Percentiles rank a stretch among this genome's conserved stretches.
Conservation (phyloP, 2,888 invertebrate genomes). For the Zhengitettix transpicula region DNA sequence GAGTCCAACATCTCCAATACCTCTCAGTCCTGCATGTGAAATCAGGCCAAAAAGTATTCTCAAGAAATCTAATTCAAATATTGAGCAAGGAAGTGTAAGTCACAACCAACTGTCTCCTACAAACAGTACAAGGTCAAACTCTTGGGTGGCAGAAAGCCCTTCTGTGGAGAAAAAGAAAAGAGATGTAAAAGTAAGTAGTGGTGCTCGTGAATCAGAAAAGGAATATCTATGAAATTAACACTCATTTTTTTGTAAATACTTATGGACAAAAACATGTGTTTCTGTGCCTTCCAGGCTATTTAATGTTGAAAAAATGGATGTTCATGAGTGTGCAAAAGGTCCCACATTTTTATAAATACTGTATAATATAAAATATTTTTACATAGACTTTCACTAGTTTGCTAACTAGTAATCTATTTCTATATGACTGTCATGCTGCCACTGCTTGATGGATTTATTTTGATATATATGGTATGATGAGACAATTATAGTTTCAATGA, state of each 20-base stretch:
- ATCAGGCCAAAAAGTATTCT: constrained; percentile 19
- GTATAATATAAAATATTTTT: too few relatives aligned
- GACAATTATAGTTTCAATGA: too few relatives aligned
- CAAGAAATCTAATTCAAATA: constrained; percentile 19
- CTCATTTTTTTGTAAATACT: not conserved
- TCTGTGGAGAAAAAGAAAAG: constrained; percentile 1
- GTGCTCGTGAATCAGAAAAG: too few relatives aligned
- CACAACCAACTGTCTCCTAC: constrained; percentile 11
- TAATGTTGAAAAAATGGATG: not conserved
- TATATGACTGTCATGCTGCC: too few relatives aligned
- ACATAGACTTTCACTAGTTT: too few relatives aligned
- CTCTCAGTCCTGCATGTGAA: constrained; percentile 11
- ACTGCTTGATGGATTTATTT: too few relatives aligned
- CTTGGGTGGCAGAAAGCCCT: constrained; percentile 12
- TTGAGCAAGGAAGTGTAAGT: constrained; percentile 14
- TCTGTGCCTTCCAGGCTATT: not conserved
- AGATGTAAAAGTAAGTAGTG: not conserved
- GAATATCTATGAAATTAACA: not conserved
- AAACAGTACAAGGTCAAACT: constrained; percentile 13
- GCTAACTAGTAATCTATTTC: too few relatives aligned
- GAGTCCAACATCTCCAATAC: constrained; percentile 13
- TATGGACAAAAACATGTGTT: not conserved
- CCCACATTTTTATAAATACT: too few relatives aligned
- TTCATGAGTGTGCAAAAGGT: too few relatives aligned
- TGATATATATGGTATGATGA: too few relatives aligned